phyloP scores from a whole-genome alignment of 2,888 invertebrate species.

The Diplazon laetatorius region DNA sequence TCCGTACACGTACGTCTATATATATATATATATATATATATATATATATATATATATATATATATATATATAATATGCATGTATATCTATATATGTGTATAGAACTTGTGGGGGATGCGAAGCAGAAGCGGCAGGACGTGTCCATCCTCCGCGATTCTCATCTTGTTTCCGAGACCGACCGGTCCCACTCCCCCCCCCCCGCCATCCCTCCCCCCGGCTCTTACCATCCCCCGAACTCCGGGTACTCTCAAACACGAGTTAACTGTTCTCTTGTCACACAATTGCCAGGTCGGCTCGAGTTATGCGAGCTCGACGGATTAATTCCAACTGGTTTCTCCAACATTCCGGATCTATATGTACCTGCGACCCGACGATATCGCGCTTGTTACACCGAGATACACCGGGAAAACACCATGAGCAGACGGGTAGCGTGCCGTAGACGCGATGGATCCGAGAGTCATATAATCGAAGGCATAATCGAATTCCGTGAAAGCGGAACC shows the following conservation, averaged over 20 bases:
- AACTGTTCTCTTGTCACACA: constrained; percentile 47
- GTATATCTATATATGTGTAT: neutral
- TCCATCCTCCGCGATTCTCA: constrained; percentile 27
- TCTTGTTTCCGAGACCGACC: constrained; percentile 38
- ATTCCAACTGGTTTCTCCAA: constrained; percentile 31
- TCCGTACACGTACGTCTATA: no score
- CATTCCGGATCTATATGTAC: constrained; percentile 27
- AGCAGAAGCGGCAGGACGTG: constrained; percentile 27
- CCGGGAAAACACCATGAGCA: neutral
- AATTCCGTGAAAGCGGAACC: no score
- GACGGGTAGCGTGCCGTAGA: no score
- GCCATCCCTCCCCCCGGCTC: constrained; percentile 24
- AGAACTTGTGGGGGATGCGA: constrained; percentile 1
- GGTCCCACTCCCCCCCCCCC: no score
- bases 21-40: neutral
- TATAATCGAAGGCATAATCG: no score
- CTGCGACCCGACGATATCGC: constrained; percentile 18
- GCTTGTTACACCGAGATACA: constrained; percentile 4
- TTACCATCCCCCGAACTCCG: constrained; percentile 25
- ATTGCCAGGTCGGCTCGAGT: constrained; percentile 40
- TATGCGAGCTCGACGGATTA: constrained; percentile 37
- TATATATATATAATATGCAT: neutral
- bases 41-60: neutral
- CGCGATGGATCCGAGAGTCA: no score
- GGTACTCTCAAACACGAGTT: constrained; percentile 11